These are phyloP conservation scores for Ramphastos sulfuratus DNA, from an alignment of 2,113 vertebrate genomes.

Conservation along the genomic window DNA sequence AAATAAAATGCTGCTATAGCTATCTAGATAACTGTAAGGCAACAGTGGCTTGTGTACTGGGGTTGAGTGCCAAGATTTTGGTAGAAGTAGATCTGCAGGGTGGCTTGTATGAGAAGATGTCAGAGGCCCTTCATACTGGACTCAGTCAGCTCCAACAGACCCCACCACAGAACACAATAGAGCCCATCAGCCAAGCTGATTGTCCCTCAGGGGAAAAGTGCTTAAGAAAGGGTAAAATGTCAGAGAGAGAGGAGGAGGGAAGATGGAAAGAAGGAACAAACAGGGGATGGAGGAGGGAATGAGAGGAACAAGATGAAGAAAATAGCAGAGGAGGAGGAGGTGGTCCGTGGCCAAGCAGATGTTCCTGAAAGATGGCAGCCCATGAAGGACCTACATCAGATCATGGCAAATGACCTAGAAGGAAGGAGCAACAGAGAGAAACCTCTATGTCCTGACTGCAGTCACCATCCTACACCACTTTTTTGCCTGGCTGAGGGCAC, in stretches of 20 bases:
- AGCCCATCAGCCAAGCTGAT: neutral
- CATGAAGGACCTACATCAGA: accelerated
- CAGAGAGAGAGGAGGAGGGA: neutral
- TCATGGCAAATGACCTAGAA: neutral
- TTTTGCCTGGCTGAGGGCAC: neutral
- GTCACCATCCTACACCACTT: accelerated
- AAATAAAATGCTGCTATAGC: neutral
- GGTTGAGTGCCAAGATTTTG: neutral
- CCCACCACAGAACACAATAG: neutral
- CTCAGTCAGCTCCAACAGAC: accelerated
- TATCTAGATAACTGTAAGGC: neutral
- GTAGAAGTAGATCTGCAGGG: neutral
- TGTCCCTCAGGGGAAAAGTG: neutral
- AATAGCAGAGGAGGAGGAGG: neutral
- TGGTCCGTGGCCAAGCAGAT: neutral
- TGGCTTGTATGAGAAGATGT: neutral
- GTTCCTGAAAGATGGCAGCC: neutral
- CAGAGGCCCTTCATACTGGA: accelerated
- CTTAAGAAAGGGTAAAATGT: neutral
- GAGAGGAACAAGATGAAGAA: neutral
- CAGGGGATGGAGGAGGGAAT: neutral
- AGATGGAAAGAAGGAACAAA: neutral
- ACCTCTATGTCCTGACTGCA: accelerated
- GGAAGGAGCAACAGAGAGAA: neutral
- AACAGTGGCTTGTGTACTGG: neutral